Evolutionary conservation across 2,888 invertebrate genomes (phyloP), one percentile per base, ranked within the genome.

Genomic region (Ellobium chinense): DNA sequence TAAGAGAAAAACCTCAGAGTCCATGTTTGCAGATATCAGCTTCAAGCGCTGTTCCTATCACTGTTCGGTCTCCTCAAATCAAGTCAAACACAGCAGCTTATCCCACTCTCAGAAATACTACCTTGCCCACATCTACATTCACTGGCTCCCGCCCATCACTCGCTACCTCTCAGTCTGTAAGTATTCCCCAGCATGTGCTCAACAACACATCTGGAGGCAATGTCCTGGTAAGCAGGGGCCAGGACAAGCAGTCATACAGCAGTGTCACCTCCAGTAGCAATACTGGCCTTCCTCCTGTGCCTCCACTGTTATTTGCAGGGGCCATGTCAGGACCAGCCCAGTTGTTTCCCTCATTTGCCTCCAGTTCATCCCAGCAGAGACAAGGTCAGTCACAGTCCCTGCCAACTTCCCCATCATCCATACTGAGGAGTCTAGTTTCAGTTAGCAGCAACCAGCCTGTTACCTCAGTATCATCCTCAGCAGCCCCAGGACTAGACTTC

Each of bases 231-330:
- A 76, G 66, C n/a, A 74, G n/a, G 9, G 37, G 39, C 46, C 63
- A 62, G 14, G 56, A 66, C 14, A 14, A 21, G 21, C 18, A n/a
- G 12, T n/a, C 58, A 1, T n/a, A 56, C 34, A 36, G 2, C 7
- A 34, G 29, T 29, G 18, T 36, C 24, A 24, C 18, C 36, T 24
- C 27, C n/a, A 34, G 37, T 4, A 63, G 2, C 36, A n/a, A 21
- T 56, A 37, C 65, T 36, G 24, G 29, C 27, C 76, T 76, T 37
- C 76, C 76, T 27, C 76, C 76, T 66, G n/a, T 76, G 27, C 76
- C 76, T 54, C 76, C 76, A 2, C 29, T 76, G 56, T 24, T 76
- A 1, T 76, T 66, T 66, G 76, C 76, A 36, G 76, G 76, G 12
- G 31, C 29, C 34, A 31, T 34, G 12, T 66, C 37, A 12, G 21